These are phyloP conservation scores for Chorisops tibialis DNA, from an alignment of 2,888 invertebrate genomes.

Conservation along the genomic window DNA sequence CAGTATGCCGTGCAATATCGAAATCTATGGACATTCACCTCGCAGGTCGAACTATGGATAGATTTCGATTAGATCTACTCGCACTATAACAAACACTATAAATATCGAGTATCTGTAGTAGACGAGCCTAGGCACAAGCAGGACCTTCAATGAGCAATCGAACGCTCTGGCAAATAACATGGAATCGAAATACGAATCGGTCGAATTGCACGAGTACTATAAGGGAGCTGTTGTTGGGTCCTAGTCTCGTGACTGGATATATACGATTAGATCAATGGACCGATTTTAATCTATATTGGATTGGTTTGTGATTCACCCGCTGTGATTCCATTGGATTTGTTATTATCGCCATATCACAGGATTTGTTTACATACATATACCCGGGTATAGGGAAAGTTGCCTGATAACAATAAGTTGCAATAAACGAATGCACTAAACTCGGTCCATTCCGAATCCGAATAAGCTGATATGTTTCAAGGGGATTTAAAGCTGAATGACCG, in stretches of 20 bases:
- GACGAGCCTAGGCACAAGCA: too few relatives aligned
- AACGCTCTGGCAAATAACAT: too few relatives aligned
- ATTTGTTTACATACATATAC: conserved; percentile 29
- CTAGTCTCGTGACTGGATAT: conserved; percentile 27
- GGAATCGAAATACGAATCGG: too few relatives aligned
- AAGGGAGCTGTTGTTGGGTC: too few relatives aligned
- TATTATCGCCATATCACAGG: conserved; percentile 32
- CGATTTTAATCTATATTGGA: conserved; percentile 34
- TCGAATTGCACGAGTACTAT: too few relatives aligned
- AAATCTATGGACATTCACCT: too few relatives aligned
- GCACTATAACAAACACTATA: too few relatives aligned
- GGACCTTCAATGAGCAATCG: too few relatives aligned
- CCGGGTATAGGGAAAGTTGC: not conserved
- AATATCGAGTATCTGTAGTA: too few relatives aligned
- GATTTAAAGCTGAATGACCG: conserved; percentile 8
- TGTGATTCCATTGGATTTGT: conserved; percentile 25
- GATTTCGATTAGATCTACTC: too few relatives aligned
- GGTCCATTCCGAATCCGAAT: conserved; percentile 11
- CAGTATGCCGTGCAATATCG: conserved; percentile 10
- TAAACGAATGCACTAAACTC: conserved; percentile 19
- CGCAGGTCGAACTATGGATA: too few relatives aligned
- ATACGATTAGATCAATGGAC: conserved; percentile 31
- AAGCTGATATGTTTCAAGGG: conserved; percentile 18
- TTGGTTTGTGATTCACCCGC: conserved; percentile 33
- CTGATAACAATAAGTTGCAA: conserved; percentile 12